Percentiles rank a stretch among this genome's conserved stretches.
These are phyloP conservation scores for Drosophila cardini DNA, from an alignment of 1,140 invertebrate genomes.

Conservation along the genomic window DNA sequence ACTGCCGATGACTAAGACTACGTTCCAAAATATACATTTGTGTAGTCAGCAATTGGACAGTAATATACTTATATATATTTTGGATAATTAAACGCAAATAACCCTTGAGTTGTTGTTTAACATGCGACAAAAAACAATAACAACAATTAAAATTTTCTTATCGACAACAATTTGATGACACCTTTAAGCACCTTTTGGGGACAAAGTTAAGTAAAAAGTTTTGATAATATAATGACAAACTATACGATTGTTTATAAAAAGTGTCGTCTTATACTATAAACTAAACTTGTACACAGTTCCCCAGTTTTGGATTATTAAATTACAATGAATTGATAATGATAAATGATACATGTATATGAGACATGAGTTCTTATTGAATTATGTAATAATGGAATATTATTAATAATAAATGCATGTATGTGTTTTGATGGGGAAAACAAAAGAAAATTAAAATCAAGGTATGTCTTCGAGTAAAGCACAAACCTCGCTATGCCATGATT, in stretches of 20 bases:
- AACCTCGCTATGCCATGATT: constrained; percentile 84
- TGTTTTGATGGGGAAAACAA: constrained; percentile 8
- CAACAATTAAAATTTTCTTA: not conserved
- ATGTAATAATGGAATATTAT: constrained; percentile 24
- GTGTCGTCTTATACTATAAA: too few relatives aligned
- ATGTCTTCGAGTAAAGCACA: constrained; percentile 29
- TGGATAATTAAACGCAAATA: constrained; percentile 17
- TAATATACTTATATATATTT: constrained; percentile 1
- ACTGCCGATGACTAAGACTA: constrained; percentile 50
- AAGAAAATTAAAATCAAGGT: constrained; percentile 1
- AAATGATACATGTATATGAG: not conserved
- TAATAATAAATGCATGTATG: not conserved
- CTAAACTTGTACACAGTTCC: too few relatives aligned
- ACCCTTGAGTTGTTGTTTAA: constrained; percentile 24
- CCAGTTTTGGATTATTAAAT: not conserved
- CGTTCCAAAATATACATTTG: constrained; percentile 6
- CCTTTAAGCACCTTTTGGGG: not conserved
- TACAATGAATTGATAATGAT: not conserved
- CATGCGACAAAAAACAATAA: constrained; percentile 7
- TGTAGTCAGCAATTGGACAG: constrained; percentile 36
- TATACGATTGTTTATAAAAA: not conserved
- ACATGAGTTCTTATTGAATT: not conserved
- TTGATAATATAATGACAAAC: not conserved
- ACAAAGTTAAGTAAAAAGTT: not conserved
- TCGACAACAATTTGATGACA: not conserved